These are phyloP conservation scores for Tinamus major DNA, from an alignment of 2,797 vertebrate species.

Conservation along the genomic window DNA sequence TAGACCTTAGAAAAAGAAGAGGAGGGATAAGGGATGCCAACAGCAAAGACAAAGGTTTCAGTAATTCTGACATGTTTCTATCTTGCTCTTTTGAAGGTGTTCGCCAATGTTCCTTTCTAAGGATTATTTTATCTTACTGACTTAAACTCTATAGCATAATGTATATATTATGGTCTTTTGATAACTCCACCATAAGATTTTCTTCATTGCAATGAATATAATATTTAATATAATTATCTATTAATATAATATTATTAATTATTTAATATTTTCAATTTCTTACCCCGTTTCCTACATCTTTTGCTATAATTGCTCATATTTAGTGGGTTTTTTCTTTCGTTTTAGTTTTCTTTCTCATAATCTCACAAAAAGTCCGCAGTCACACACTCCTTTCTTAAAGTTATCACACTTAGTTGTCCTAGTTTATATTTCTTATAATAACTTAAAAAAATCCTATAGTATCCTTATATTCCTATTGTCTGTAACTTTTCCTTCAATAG, in stretches of 20 bases:
- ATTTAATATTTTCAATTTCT: neutral
- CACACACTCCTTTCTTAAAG: neutral
- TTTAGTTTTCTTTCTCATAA: neutral
- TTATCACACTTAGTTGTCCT: neutral
- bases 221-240: neutral
- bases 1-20: neutral
- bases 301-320: neutral
- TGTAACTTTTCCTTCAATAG: neutral
- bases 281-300: neutral
- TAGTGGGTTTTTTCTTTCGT: neutral
- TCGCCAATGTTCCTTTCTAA: neutral
- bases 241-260: neutral
- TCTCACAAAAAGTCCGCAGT: neutral
- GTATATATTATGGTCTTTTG: neutral
- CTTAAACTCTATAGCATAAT: neutral
- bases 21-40: neutral
- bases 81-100: fast-evolving
- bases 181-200: neutral
- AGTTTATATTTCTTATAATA: neutral
- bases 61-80: neutral
- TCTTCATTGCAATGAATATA: neutral
- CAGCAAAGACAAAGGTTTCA: neutral
- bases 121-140: neutral
- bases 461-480: neutral
- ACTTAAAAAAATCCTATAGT: fast-evolving